These are phyloP conservation scores for Melikaiella ostensackeni DNA, from an alignment of 2,888 invertebrate species.

Conservation along the genomic window DNA sequence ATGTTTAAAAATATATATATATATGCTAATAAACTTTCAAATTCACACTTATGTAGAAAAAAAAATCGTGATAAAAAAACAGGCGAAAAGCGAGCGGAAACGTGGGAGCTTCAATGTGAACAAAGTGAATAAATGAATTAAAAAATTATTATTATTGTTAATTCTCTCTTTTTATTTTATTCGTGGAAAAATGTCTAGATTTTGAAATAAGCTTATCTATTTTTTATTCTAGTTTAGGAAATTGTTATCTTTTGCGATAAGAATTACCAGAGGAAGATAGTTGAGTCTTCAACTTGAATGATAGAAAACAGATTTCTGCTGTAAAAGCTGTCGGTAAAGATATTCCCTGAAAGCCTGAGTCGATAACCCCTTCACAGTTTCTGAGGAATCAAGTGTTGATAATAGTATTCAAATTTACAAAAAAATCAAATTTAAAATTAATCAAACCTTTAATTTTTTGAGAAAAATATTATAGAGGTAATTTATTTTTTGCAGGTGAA, in stretches of 20 bases:
- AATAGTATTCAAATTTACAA: not conserved
- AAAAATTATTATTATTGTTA: no score
- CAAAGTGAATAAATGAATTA: no score
- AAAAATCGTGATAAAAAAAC: no score
- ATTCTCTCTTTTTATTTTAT: not conserved
- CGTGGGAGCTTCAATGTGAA: no score
- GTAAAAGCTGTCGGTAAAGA: conserved; percentile 17
- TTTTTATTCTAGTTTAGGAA: not conserved
- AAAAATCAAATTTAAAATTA: no score
- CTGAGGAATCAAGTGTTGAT: not conserved
- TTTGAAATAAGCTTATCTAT: not conserved
- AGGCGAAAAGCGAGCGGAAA: no score
- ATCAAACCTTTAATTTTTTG: not conserved
- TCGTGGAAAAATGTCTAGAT: not conserved
- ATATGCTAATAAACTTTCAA: no score
- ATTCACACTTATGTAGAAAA: no score
- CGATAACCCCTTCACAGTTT: not conserved
- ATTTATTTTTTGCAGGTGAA: conserved; percentile 71
- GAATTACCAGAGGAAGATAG: not conserved
- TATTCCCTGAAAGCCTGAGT: conserved; percentile 2
- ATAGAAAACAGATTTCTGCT: conserved; percentile 2
- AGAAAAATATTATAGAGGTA: not conserved
- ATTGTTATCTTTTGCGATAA: not conserved
- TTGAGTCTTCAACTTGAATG: not conserved
- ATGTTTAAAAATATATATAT: no score